phyloP scores from a whole-genome alignment of 1,140 invertebrate genomes.

The Ctenoplectra terminalis region DNA sequence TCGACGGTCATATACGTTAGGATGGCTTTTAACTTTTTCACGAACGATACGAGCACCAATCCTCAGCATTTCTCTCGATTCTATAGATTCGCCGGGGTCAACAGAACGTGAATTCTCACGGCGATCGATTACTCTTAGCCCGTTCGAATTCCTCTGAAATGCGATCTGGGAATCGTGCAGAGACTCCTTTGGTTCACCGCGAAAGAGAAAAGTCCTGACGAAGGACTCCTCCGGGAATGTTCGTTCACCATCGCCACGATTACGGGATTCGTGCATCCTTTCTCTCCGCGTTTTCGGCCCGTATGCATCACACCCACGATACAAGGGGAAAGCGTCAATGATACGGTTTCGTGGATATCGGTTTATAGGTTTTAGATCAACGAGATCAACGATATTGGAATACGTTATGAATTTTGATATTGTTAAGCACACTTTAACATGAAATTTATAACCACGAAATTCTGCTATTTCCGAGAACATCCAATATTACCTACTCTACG shows the following conservation, averaged over 20 bases:
- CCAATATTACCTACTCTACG: too few relatives aligned
- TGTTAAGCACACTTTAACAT: too few relatives aligned
- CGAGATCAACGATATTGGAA: neutral
- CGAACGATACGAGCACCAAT: neutral
- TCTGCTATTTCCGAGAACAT: too few relatives aligned
- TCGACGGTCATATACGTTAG: neutral
- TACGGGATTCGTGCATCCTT: slow-evolving; percentile 67
- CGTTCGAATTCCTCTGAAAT: slow-evolving; percentile 70
- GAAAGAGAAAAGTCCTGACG: slow-evolving; percentile 76
- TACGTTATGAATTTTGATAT: too few relatives aligned
- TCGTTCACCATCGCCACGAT: slow-evolving; percentile 76
- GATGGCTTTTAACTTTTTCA: slow-evolving; percentile 57
- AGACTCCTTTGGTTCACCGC: slow-evolving; percentile 69
- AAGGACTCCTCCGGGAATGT: slow-evolving; percentile 77
- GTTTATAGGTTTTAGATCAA: neutral
- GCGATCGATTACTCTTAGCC: slow-evolving; percentile 68
- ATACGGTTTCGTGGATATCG: neutral
- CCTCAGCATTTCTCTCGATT: slow-evolving; percentile 7
- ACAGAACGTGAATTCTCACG: slow-evolving; percentile 64
- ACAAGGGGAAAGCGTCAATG: neutral
- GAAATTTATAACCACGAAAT: too few relatives aligned
- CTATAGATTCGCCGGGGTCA: slow-evolving; percentile 30
- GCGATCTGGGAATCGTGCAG: slow-evolving; percentile 74
- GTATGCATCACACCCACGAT: neutral
- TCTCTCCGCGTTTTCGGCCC: neutral